Percentiles rank a stretch among this genome's conserved stretches.
Evolutionary conservation across 2,113 vertebrate species (phyloP).

Genomic region (Monarcha castaneiventris): DNA sequence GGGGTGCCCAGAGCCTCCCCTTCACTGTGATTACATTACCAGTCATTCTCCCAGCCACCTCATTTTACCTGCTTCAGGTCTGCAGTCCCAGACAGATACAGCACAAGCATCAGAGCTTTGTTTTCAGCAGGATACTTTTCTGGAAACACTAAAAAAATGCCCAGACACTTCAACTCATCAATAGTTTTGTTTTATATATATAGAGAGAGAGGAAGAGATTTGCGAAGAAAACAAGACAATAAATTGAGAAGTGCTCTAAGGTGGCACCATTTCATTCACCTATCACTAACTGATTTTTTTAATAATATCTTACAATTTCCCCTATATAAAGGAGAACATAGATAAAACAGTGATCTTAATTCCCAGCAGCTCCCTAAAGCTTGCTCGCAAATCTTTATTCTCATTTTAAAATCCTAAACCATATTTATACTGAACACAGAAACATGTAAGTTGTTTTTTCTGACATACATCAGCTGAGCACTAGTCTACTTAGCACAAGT

Average conservation of each 20-base stretch:
- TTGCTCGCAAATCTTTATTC: not conserved
- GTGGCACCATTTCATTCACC: not conserved
- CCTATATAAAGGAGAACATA: not conserved
- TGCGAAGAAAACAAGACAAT: not conserved
- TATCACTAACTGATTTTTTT: not conserved
- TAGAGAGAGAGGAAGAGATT: not conserved
- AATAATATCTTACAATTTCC: not conserved
- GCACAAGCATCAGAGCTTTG: not conserved
- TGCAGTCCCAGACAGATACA: not conserved
- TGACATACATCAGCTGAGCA: not conserved
- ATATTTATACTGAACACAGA: not conserved
- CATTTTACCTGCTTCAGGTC: not conserved
- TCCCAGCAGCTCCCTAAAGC: not conserved
- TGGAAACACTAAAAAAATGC: not conserved
- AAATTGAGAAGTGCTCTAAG: not conserved
- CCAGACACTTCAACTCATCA: not conserved
- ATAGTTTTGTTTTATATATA: not conserved
- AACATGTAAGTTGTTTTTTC: not conserved
- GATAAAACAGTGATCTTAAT: not conserved
- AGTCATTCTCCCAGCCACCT: not conserved
- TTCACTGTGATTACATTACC: not conserved
- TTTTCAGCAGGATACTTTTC: not conserved
- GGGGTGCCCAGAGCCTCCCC: not conserved
- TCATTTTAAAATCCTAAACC: not conserved
- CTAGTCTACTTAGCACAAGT: too few species aligned